Conservation (phyloP, 2,888 invertebrate species). For the Itoplectis maculator region DNA sequence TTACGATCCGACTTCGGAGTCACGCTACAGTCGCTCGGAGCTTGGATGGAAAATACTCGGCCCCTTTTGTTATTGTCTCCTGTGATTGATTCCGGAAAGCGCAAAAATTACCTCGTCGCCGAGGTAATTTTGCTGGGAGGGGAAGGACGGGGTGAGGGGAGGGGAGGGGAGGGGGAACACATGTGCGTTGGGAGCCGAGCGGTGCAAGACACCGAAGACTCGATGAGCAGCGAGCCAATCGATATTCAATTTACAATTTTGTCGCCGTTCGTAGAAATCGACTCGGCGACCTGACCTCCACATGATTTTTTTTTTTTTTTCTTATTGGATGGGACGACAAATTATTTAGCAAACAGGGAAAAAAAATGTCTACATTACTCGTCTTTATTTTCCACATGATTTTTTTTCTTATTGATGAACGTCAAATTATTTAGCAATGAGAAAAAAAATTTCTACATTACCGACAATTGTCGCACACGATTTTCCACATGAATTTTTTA, state of each 20-base stretch:
- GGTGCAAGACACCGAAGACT: conserved; percentile 74
- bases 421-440: too few relatives aligned
- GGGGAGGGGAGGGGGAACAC: too few relatives aligned
- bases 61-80: not conserved
- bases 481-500: not conserved
- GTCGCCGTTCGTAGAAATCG: conserved; percentile 77
- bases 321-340: too few relatives aligned
- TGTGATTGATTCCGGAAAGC: conserved; percentile 1
- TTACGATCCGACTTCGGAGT: conserved; percentile 39
- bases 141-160: too few relatives aligned
- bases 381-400: too few relatives aligned
- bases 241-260: conserved; percentile 84
- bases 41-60: not conserved
- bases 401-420: too few relatives aligned
- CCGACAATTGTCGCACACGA: too few relatives aligned
- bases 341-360: not conserved
- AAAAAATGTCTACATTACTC: too few relatives aligned
- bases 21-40: conserved; percentile 54
- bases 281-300: not conserved
- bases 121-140: not conserved
- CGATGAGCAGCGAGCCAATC: conserved; percentile 71
- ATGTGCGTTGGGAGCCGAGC: conserved; percentile 43
- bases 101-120: conserved; percentile 20
- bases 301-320: too few relatives aligned
- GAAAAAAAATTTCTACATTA: too few relatives aligned